These are phyloP conservation scores for Nemotelus pantherinus DNA, from an alignment of 2,888 invertebrate genomes.

Conservation along the genomic window DNA sequence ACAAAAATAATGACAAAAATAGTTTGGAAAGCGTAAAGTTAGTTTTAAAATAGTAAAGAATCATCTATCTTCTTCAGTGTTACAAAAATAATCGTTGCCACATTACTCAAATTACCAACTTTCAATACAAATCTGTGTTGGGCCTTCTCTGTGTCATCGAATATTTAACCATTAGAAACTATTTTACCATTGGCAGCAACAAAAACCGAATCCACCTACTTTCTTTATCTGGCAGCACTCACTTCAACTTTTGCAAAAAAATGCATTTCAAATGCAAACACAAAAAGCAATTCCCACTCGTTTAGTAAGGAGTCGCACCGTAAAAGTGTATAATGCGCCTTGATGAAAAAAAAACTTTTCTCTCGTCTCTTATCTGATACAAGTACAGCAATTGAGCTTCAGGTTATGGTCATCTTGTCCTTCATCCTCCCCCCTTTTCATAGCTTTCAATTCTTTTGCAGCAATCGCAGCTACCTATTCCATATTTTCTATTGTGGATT, in stretches of 20 bases:
- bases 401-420: conserved; percentile 28
- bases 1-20: too few relatives aligned
- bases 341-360: background rate
- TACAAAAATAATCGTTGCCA: too few relatives aligned
- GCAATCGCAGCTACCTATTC: background rate
- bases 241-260: background rate
- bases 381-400: conserved; percentile 41
- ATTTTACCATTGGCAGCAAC: too few relatives aligned
- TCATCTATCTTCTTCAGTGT: too few relatives aligned
- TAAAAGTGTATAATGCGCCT: conserved; percentile 13
- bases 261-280: conserved; percentile 3
- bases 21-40: too few relatives aligned
- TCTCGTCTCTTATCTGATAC: conserved; percentile 32
- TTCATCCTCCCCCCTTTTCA: background rate
- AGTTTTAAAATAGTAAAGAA: too few relatives aligned
- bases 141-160: too few relatives aligned
- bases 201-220: too few relatives aligned
- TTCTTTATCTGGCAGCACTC: too few relatives aligned
- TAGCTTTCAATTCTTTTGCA: background rate
- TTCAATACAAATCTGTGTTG: too few relatives aligned
- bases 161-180: too few relatives aligned
- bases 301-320: conserved; percentile 4
- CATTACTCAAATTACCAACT: too few relatives aligned
- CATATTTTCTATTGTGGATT: background rate
- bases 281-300: conserved; percentile 4